Percentiles rank a stretch among this genome's conserved stretches.
phyloP scores from a whole-genome alignment of 2,888 invertebrate species.

The Chirona hameri region DNA sequence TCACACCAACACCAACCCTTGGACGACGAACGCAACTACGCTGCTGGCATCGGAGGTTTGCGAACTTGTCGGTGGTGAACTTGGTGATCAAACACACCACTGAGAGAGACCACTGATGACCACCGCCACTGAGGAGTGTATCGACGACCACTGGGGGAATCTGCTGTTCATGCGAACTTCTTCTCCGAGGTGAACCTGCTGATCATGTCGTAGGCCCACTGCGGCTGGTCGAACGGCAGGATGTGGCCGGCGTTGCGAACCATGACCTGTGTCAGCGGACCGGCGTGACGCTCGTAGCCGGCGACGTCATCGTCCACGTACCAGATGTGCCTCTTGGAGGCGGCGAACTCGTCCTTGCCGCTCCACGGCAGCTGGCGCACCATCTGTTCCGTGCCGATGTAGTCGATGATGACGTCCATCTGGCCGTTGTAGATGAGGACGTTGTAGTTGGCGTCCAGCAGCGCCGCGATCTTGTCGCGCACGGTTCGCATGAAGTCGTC shows the following conservation, averaged over 20 bases:
- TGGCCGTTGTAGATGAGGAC: conserved; percentile 86
- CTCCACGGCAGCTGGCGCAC: conserved; percentile 66
- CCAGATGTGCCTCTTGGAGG: conserved; percentile 63
- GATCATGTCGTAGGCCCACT: conserved; percentile 70
- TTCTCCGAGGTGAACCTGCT: conserved; percentile 61
- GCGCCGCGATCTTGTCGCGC: conserved; percentile 51
- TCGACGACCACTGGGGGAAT: too few species aligned
- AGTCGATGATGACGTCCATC: conserved; percentile 84
- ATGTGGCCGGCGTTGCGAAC: conserved; percentile 77
- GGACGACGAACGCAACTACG: too few species aligned
- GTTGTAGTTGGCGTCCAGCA: conserved; percentile 52
- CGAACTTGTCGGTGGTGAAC: too few species aligned
- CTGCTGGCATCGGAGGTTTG: too few species aligned
- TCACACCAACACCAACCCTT: too few species aligned
- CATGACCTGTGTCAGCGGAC: conserved; percentile 67
- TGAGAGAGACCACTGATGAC: too few species aligned
- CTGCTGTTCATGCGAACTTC: background rate
- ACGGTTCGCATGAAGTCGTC: conserved; percentile 78
- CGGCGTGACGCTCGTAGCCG: conserved; percentile 68
- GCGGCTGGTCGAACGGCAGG: conserved; percentile 74
- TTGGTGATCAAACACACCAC: too few species aligned
- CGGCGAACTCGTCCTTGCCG: conserved; percentile 51
- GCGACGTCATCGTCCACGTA: conserved; percentile 59
- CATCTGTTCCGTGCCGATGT: conserved; percentile 77
- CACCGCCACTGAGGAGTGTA: too few species aligned